Percentiles rank a stretch among this genome's conserved stretches.
Conservation (phyloP, 64 coral and sea anemone genomes). For the Montipora efflorescens region DNA sequence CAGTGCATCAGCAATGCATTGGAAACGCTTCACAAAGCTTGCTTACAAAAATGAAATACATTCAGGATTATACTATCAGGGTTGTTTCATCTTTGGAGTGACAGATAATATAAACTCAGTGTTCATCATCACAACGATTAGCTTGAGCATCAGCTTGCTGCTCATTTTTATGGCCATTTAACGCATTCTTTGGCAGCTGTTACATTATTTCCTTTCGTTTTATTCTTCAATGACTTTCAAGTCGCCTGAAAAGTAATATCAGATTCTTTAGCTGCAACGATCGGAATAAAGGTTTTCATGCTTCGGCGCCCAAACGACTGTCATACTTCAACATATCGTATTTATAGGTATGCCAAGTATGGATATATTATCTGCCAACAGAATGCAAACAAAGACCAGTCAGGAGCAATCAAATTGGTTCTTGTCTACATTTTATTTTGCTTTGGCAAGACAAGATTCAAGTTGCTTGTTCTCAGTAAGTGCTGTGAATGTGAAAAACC, state of each 20-base stretch:
- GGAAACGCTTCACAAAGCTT: no score
- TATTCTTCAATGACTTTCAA: slow-evolving; percentile 6
- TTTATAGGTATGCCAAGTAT: background rate
- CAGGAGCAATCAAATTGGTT: background rate
- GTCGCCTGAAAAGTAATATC: background rate
- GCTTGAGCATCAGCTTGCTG: no score
- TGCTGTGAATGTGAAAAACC: no score
- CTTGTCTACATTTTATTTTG: background rate
- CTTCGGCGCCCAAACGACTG: background rate
- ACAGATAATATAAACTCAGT: no score
- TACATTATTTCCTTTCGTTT: background rate
- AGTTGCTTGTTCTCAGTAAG: no score
- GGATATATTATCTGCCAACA: background rate
- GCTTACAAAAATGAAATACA: no score
- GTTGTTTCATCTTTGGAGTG: no score
- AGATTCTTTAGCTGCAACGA: background rate
- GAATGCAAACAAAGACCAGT: background rate
- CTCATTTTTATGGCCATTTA: background rate
- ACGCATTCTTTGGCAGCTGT: background rate
- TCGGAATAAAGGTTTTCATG: background rate
- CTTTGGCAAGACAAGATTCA: no score
- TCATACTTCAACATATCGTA: background rate
- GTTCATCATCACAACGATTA: no score
- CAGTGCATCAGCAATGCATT: no score
- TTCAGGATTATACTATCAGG: no score